Base-by-base conservation (phyloP, 2,797 vertebrate species). In the Picus viridis region DNA sequence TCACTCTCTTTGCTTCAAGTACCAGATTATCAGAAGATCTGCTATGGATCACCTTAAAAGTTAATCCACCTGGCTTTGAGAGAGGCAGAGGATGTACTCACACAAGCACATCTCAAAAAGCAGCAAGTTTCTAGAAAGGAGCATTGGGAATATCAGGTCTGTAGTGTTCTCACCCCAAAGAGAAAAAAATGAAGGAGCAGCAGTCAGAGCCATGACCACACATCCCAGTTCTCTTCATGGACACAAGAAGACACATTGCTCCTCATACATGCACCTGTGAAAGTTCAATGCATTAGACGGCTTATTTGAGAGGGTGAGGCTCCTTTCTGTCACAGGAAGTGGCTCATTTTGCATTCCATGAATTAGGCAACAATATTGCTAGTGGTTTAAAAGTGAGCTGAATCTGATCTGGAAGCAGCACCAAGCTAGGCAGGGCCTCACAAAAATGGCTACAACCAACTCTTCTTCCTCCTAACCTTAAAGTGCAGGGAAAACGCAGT, bases 341-440 rank as follows among this genome's bases (percentile, higher is more conserved):
- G 8, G 24, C 2, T 73, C 39, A 68, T 70, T 78, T n/a, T 86
- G n/a, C 54, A 84, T 51, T 32, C 61, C 54, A 69, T 88, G 78
- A 94, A 91, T 69, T 59, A 88, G 39, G 47, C 63, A 86, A 71
- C 26, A 15, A 30, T 58, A 53, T 45, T 92, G 94, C 95, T 86
- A 72, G 75, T 86, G 62, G 64, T 58, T 91, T 74, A 51, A 82
- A 64, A 86, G 71, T 71, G 61, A 56, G 29, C 29, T 86, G 26
- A 92, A 84, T 68, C 80, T 82, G 20, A 27, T 69, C 64, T 32
- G 85, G 56, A 87, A 89, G 65, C 45, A 82, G 74, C 57, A 88
- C 62, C 18, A 74, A 36, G 24, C n/a, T 54, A 71, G 23, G 58
- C 2, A 71, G 58, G 41, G 32, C 72, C 80, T 91, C 75, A 77